Percentiles rank a stretch among this genome's conserved stretches.
These are phyloP conservation scores for Notarius quadriscutis DNA, from an alignment of 2,113 vertebrate genomes.

Conservation along the genomic window DNA sequence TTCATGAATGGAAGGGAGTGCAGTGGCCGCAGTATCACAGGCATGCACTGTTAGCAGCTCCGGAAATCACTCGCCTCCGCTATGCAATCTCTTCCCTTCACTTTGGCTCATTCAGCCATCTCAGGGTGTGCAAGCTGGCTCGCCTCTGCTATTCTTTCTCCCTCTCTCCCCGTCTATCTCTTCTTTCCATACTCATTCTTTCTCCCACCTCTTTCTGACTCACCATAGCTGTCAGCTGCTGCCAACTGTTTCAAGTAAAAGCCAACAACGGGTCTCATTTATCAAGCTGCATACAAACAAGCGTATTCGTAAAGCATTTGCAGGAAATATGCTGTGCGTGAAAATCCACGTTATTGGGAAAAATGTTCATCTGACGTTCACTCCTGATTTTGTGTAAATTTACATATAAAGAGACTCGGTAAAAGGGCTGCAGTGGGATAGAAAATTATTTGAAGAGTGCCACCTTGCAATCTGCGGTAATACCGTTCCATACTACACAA, in stretches of 20 bases:
- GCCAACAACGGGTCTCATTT: neutral
- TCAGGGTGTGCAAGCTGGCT: slow-evolving; percentile 13
- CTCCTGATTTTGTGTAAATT: neutral
- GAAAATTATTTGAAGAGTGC: too few species aligned
- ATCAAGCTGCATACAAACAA: neutral
- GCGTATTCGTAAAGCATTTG: neutral
- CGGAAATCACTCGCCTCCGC: slow-evolving; percentile 43
- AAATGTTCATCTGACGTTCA: neutral
- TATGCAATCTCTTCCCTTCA: slow-evolving; percentile 18
- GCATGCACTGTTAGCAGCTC: slow-evolving; percentile 43
- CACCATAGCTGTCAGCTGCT: slow-evolving; percentile 6
- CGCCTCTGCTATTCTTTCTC: neutral
- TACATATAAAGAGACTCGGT: neutral
- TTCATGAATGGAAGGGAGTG: slow-evolving; percentile 75
- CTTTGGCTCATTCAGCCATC: slow-evolving; percentile 23
- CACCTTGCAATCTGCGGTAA: too few species aligned
- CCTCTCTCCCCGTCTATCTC: neutral
- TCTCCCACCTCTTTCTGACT: neutral
- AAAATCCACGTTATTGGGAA: neutral
- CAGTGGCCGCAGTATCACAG: slow-evolving; percentile 44
- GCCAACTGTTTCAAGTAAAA: slow-evolving; percentile 23
- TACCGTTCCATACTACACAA: too few species aligned
- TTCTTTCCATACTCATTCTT: neutral
- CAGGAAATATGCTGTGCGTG: neutral
- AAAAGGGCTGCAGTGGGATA: neutral